phyloP scores from a whole-genome alignment of 2,797 vertebrate genomes.

The Poeciliopsis infans region DNA sequence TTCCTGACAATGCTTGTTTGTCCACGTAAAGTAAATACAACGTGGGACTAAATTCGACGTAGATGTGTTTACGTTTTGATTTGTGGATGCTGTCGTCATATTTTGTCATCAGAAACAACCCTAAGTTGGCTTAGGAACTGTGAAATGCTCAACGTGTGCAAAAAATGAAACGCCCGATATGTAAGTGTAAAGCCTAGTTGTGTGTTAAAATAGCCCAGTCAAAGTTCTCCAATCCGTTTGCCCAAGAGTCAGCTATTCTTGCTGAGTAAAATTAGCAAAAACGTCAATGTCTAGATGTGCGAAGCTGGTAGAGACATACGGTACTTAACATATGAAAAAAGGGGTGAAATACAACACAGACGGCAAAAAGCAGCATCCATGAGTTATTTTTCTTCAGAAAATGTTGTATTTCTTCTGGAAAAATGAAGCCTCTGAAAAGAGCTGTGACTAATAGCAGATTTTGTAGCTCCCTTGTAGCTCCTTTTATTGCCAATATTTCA shows the following conservation, averaged over 20 bases:
- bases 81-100: not conserved
- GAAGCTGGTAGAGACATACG: not conserved
- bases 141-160: not conserved
- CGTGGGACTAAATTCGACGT: not conserved
- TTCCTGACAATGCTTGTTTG: slow-evolving; percentile 17
- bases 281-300: not conserved
- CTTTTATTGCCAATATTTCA: not conserved
- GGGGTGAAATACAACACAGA: not conserved
- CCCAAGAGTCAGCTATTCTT: not conserved
- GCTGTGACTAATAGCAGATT: not conserved
- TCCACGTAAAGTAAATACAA: not conserved
- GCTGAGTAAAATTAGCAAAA: not conserved
- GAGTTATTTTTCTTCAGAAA: not conserved
- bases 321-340: not conserved
- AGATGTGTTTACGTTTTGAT: not conserved
- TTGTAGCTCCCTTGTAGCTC: not conserved
- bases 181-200: not conserved
- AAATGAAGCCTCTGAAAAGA: not conserved
- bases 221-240: not conserved
- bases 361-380: not conserved
- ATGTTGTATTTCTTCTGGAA: not conserved
- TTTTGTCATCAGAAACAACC: not conserved
- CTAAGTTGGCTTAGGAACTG: not conserved
- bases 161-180: no score
- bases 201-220: not conserved